Percentiles rank a stretch among this genome's conserved stretches.
Evolutionary conservation across 2,888 invertebrate species (phyloP).

Genomic region (Papilio protenor): DNA sequence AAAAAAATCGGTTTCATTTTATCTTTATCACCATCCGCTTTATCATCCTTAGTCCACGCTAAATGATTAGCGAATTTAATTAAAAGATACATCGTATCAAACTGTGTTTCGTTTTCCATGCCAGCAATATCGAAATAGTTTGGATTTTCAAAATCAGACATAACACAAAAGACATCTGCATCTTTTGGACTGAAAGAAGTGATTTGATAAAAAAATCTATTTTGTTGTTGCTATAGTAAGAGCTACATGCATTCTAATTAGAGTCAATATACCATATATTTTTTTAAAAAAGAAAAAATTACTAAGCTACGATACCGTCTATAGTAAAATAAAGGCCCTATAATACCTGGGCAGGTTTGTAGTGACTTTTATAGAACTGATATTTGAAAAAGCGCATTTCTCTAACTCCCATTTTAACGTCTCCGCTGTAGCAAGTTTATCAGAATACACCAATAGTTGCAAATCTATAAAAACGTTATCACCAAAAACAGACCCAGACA

Average conservation of each 20-base stretch:
- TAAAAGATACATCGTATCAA: slow-evolving; percentile 67
- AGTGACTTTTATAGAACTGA: slow-evolving; percentile 61
- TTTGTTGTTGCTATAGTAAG: background rate
- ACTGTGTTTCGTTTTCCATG: slow-evolving; percentile 57
- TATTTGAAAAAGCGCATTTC: slow-evolving; percentile 64
- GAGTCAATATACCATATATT: background rate
- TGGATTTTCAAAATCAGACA: slow-evolving; percentile 69
- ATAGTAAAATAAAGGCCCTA: background rate
- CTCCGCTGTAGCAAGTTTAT: slow-evolving; percentile 61
- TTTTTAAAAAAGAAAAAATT: no score
- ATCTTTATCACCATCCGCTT: slow-evolving; percentile 36
- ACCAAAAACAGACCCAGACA: slow-evolving; percentile 70
- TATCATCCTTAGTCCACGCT: slow-evolving; percentile 45
- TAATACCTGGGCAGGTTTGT: slow-evolving; percentile 70
- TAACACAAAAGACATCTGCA: slow-evolving; percentile 72
- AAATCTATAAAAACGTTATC: slow-evolving; percentile 63
- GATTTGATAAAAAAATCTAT: background rate
- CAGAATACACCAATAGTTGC: slow-evolving; percentile 66
- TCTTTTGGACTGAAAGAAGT: slow-evolving; percentile 63
- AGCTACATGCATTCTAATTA: background rate
- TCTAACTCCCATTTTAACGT: slow-evolving; percentile 61
- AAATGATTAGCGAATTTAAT: slow-evolving; percentile 69
- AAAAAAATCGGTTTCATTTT: slow-evolving; percentile 64
- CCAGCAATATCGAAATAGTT: slow-evolving; percentile 60
- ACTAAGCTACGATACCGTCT: background rate